Conservation (phyloP, 2,797 vertebrate species). For the Staurois parvus region DNA sequence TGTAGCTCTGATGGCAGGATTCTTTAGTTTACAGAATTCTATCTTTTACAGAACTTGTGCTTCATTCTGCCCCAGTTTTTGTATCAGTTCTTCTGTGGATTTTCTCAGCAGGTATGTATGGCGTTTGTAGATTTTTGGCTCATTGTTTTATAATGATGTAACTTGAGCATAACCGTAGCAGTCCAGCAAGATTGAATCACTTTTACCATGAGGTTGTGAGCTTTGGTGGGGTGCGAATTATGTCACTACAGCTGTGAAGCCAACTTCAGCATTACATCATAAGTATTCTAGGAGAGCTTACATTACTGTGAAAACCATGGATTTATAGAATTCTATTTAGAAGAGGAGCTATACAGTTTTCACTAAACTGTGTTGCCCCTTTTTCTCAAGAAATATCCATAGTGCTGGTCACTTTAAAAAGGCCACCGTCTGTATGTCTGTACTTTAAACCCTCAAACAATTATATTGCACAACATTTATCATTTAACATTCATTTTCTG, state of each 20-base stretch:
- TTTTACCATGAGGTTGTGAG: neutral
- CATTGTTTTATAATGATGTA: neutral
- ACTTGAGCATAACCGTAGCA: neutral
- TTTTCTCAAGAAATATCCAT: neutral
- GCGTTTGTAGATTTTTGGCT: neutral
- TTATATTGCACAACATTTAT: no score
- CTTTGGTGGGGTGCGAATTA: neutral
- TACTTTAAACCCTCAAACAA: no score
- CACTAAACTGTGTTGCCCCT: no score
- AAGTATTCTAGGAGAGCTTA: neutral
- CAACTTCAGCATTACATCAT: neutral
- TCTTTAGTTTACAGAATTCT: neutral
- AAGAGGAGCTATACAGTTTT: neutral
- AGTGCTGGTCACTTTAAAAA: no score
- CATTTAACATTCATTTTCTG: no score
- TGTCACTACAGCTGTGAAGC: neutral
- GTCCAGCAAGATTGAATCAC: neutral
- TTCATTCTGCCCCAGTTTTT: slow-evolving; percentile 99
- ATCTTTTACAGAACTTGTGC: slow-evolving; percentile 90
- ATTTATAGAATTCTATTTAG: neutral
- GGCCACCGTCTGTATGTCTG: no score
- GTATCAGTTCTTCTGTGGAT: slow-evolving; percentile 99
- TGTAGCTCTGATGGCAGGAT: neutral
- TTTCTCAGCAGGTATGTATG: slow-evolving; percentile 93
- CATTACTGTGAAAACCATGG: neutral